Evolutionary conservation across 2,113 vertebrate species (phyloP), one percentile per base, ranked within the genome.

Genomic region (Sylvietta virens): DNA sequence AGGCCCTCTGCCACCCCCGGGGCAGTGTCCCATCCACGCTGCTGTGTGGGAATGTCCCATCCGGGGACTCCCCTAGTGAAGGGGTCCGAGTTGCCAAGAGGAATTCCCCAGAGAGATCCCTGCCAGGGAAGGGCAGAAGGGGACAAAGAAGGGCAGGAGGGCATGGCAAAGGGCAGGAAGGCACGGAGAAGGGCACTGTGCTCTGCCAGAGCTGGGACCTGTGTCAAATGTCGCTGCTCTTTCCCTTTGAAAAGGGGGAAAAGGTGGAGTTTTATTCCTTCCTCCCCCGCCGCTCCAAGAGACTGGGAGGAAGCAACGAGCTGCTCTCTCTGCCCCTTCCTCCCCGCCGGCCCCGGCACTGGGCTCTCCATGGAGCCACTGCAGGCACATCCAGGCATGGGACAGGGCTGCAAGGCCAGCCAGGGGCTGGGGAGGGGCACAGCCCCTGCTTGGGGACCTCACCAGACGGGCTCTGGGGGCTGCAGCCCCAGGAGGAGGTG

Each of bases 201-300:
- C 54, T 51, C 54, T 5, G 10, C 3, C 39, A 62, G 30, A 70
- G 51, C 54, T 4, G 10, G 30, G 81, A 22, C 48, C 76, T 45
- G 53, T 14, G 4, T 71, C 1, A 21, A 80, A 65, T 3, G 7
- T 84, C 2, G 0, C 71, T 85, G 87, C 74, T 74, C 61, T 89
- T 72, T 96, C 70, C 67, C 81, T 95, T 87, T 78, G 81, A 89
- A 96, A 95, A 82, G 71, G 81, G 94, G 93, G 81, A 91, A 95
- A 97, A 97, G 94, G 93, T 94, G 94, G 94, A 95, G 95, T 40
- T 92, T 90, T 72, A 51, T 66, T 93, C 90, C 93, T 95, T 92
- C 90, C 93, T 97, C 79, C 64, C 8, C 2, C 2, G 78, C 87
- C 1, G 14, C 44, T n/a, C 70, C 50, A 56, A 70, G 66, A 76